A percentile compares a stretch with the other conserved stretches of the same genome.
phyloP scores from a whole-genome alignment of 2,888 invertebrate genomes.

The Brenthis daphne region DNA sequence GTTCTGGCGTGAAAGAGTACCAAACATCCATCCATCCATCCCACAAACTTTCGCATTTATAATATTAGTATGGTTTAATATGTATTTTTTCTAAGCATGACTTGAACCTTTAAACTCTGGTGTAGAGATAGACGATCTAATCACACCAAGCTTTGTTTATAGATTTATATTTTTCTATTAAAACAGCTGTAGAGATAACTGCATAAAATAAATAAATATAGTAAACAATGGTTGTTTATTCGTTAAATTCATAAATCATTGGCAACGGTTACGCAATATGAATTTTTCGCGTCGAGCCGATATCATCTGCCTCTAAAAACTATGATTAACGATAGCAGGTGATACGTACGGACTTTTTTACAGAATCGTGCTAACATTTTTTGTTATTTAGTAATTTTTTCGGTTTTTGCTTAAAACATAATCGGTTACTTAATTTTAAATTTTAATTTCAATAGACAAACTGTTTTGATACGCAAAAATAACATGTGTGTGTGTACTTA shows the following conservation, averaged over 20 bases:
- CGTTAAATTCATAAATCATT: slow-evolving; percentile 37
- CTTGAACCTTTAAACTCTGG: no score
- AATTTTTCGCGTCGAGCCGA: slow-evolving; percentile 41
- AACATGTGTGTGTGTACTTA: no score
- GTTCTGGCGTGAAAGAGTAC: no score
- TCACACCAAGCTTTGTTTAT: no score
- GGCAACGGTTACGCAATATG: slow-evolving; percentile 30
- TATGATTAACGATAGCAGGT: slow-evolving; percentile 45
- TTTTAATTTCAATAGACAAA: no score
- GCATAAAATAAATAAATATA: not conserved
- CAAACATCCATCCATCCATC: no score
- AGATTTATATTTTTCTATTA: not conserved
- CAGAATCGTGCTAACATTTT: slow-evolving; percentile 23
- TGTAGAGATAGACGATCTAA: no score
- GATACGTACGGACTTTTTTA: slow-evolving; percentile 32
- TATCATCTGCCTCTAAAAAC: slow-evolving; percentile 40
- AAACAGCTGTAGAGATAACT: slow-evolving; percentile 3
- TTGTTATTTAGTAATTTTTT: slow-evolving; percentile 9
- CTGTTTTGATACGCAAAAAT: no score
- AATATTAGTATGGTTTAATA: no score
- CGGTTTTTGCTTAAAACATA: slow-evolving; percentile 4
- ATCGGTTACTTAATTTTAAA: not conserved
- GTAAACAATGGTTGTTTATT: not conserved
- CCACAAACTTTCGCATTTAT: no score
- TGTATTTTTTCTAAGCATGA: no score